phyloP scores from a whole-genome alignment of 2,113 vertebrate genomes.

The Podarcis raffonei region DNA sequence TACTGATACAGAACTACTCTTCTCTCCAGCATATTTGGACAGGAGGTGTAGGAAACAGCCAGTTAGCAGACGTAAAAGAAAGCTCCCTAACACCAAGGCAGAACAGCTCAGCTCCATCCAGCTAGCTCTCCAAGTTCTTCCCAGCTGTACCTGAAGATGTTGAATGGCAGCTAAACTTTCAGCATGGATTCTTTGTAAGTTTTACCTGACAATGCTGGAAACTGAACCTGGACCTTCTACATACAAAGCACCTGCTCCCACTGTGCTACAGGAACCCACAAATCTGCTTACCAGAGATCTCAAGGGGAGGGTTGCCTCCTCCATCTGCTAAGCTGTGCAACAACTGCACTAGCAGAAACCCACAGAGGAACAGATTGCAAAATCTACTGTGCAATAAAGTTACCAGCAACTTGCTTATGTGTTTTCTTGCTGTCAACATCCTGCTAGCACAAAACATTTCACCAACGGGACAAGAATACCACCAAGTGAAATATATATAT shows the following conservation, averaged over 20 bases:
- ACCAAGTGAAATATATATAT: not conserved
- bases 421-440: too few species aligned
- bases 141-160: not conserved
- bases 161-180: not conserved
- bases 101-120: not conserved
- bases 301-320: not conserved
- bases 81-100: not conserved
- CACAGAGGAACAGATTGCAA: too few species aligned
- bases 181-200: not conserved
- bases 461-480: too few species aligned
- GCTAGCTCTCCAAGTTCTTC: not conserved
- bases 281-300: not conserved
- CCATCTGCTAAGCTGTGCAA: not conserved
- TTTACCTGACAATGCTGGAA: not conserved
- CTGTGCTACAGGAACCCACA: too few species aligned
- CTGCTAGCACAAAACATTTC: too few species aligned
- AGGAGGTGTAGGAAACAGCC: not conserved
- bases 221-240: not conserved
- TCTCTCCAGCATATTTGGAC: not conserved
- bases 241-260: not conserved
- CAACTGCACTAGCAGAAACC: too few species aligned
- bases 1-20: too few species aligned
- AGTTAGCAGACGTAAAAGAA: not conserved
- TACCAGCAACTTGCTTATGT: too few species aligned
- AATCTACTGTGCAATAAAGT: too few species aligned